These are phyloP conservation scores for Ambastaia sidthimunki DNA, from an alignment of 2,797 vertebrate genomes.

Conservation along the genomic window DNA sequence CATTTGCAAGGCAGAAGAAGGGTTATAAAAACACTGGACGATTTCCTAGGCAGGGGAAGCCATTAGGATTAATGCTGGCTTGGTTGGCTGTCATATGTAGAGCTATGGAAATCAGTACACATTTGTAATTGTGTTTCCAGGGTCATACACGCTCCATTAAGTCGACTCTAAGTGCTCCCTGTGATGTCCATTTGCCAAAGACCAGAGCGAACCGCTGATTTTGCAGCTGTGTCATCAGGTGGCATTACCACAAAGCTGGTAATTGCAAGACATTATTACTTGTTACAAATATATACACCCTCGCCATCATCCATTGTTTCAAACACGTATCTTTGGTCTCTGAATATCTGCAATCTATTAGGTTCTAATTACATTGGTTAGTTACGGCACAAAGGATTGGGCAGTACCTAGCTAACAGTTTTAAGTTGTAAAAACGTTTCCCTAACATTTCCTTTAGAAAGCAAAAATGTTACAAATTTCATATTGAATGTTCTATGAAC, in stretches of 20 bases:
- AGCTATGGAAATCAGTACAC: slow-evolving; percentile 28
- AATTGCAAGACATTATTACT: slow-evolving; percentile 44
- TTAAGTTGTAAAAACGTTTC: too few relatives aligned
- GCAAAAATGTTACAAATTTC: too few relatives aligned
- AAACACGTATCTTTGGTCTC: background rate
- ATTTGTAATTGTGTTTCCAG: slow-evolving; percentile 51
- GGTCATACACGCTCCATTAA: slow-evolving; percentile 54
- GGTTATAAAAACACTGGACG: slow-evolving; percentile 45
- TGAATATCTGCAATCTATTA: background rate
- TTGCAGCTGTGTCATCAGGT: slow-evolving; percentile 42
- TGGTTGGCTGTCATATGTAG: slow-evolving; percentile 18
- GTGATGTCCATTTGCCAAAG: slow-evolving; percentile 46
- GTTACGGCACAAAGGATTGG: background rate
- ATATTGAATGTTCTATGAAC: too few relatives aligned
- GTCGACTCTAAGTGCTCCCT: slow-evolving; percentile 39
- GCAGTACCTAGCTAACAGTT: background rate
- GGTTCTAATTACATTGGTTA: slow-evolving; percentile 10
- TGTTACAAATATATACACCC: slow-evolving; percentile 14
- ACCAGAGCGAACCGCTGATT: slow-evolving; percentile 42
- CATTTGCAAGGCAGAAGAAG: slow-evolving; percentile 47
- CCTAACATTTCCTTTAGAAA: too few relatives aligned
- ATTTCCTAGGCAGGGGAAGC: slow-evolving; percentile 39
- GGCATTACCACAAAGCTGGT: slow-evolving; percentile 30
- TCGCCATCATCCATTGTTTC: slow-evolving; percentile 6
- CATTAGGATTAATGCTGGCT: slow-evolving; percentile 44